Evolutionary conservation across 2,113 vertebrate genomes (phyloP).

Genomic region (Seriola aureovittata): DNA sequence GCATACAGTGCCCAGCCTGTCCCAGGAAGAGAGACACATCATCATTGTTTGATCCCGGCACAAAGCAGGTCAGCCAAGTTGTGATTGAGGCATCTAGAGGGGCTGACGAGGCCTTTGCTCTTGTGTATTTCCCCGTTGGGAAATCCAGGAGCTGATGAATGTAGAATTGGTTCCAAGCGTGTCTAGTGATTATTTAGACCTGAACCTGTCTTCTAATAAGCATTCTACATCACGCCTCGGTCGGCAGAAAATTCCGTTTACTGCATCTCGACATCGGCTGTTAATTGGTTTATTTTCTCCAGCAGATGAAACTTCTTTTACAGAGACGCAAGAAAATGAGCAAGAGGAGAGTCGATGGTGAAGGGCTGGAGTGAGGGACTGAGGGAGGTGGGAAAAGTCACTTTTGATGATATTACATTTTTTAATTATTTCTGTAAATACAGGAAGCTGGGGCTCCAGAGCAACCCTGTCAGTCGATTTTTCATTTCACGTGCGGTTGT

Average conservation of each 20-base stretch:
- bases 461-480: constrained; percentile 71
- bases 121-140: constrained; percentile 42
- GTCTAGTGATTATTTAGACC: constrained; percentile 65
- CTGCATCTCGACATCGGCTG: constrained; percentile 43
- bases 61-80: constrained; percentile 9
- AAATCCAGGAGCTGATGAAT: constrained; percentile 65
- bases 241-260: constrained; percentile 33
- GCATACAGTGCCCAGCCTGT: not conserved
- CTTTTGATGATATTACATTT: constrained; percentile 63
- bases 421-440: constrained; percentile 80
- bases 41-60: not conserved
- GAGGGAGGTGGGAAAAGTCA: constrained; percentile 41
- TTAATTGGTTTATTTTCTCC: constrained; percentile 76
- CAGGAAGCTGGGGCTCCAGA: constrained; percentile 59
- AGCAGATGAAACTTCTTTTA: constrained; percentile 47
- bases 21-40: not conserved
- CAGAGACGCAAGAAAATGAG: constrained; percentile 1
- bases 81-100: not conserved
- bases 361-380: not conserved
- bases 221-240: constrained; percentile 64
- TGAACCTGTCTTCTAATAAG: constrained; percentile 62
- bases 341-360: not conserved
- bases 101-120: constrained; percentile 12
- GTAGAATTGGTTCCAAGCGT: constrained; percentile 54
- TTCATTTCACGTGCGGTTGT: constrained; percentile 81